Evolutionary conservation across 2,888 invertebrate species (phyloP), one percentile per base, ranked within the genome.

Genomic region (Idaea biselata): DNA sequence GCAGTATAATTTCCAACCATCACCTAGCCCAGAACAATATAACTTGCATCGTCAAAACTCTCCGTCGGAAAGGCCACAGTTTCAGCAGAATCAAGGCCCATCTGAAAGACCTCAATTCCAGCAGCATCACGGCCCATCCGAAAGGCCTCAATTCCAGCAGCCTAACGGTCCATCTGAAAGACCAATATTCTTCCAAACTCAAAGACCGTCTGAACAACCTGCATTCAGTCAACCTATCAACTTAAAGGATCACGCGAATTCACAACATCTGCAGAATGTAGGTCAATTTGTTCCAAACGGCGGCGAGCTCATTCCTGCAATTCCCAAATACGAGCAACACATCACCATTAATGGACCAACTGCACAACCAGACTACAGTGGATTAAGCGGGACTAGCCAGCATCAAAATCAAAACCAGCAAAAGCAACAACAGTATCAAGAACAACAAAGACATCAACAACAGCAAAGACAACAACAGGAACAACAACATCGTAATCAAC

Each of bases 301-400:
- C 54, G 96, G 96, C 0, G 96, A 97, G 85, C 89, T 97, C 55
- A 94, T 96, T 18, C 95, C 95, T 62, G 95, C 97, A 17, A 94
- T 97, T 64, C 95, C 97, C 6, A 96, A 96, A 87, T 95, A 94
- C 70, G 97, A 97, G 84, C 96, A 97, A 73, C 97, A 97, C 73
- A 94, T 95, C 68, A 94, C 95, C 16, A 91, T 94, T n/a, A 87
- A 89, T 73, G 88, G 85, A 58, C 81, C 89, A 60, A 82, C 84
- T 58, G 69, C 74, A 60, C 76, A 84, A 76, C 72, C 84, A 18
- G 78, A 81, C 68, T 84, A 82, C 66, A 83, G 75, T 68, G 80
- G 80, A 16, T 75, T 89, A 17, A 82, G 78, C 71, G 81, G 81
- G 58, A 62, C 82, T 63, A 74, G 71, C 67, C 74, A 82, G 71